Percentiles rank a stretch among this genome's conserved stretches.
These are phyloP conservation scores for Leptopilina myrica DNA, from an alignment of 2,888 invertebrate species.

Conservation along the genomic window DNA sequence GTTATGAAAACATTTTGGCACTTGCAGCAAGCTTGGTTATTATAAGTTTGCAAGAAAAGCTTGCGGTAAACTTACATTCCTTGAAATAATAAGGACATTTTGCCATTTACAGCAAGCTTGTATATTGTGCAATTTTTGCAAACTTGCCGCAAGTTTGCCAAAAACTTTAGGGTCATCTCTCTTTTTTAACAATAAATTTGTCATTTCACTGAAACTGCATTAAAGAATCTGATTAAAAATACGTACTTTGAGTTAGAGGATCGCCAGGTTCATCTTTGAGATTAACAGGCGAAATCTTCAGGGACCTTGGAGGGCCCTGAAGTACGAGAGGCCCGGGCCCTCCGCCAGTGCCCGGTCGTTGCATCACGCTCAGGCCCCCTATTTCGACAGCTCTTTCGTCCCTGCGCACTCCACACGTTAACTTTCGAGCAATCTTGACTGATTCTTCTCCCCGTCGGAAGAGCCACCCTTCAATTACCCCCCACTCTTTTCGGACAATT, in stretches of 20 bases:
- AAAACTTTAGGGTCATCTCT: too few species aligned
- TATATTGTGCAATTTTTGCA: too few species aligned
- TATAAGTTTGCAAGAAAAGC: too few species aligned
- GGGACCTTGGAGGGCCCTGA: constrained; percentile 74
- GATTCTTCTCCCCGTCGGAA: constrained; percentile 51
- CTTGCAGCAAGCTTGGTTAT: too few species aligned
- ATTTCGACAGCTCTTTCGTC: constrained; percentile 68
- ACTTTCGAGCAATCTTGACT: constrained; percentile 72
- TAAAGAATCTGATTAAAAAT: constrained; percentile 16
- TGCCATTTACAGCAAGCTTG: too few species aligned
- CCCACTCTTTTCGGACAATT: constrained; percentile 15
- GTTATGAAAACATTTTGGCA: too few species aligned
- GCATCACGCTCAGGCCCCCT: constrained; percentile 70
- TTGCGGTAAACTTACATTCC: too few species aligned
- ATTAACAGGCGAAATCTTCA: constrained; percentile 74
- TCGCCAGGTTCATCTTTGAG: constrained; percentile 72
- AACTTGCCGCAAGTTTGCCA: too few species aligned
- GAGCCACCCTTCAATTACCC: constrained; percentile 5
- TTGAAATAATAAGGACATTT: too few species aligned
- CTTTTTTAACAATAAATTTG: too few species aligned
- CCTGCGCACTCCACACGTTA: constrained; percentile 66
- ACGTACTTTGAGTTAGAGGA: constrained; percentile 73
- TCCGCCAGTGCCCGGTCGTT: constrained; percentile 70
- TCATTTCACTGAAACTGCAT: too few species aligned
- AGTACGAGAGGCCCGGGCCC: constrained; percentile 72